phyloP scores from a whole-genome alignment of 2,888 invertebrate genomes.

The Phragmatobia fuliginosa region DNA sequence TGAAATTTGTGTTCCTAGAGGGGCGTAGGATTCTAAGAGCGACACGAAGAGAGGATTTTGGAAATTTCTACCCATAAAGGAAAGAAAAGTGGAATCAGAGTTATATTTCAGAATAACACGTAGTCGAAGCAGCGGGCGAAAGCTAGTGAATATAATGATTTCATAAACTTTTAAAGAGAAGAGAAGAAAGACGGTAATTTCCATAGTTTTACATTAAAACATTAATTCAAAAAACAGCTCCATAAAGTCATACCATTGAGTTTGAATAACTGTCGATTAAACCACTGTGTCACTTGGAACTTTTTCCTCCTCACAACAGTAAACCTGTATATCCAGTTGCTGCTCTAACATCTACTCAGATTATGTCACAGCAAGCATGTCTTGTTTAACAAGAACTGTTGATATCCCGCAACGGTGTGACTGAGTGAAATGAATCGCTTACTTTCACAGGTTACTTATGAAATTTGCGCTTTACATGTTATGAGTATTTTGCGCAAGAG shows the following conservation, averaged over 20 bases:
- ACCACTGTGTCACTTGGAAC: not conserved
- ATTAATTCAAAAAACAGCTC: not conserved
- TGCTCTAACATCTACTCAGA: conserved; percentile 39
- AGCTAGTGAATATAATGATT: no score
- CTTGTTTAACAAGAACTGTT: conserved; percentile 60
- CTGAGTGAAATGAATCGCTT: conserved; percentile 72
- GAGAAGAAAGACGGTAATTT: not conserved
- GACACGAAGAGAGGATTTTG: no score
- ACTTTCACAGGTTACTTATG: conserved; percentile 82
- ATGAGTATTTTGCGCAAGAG: conserved; percentile 61
- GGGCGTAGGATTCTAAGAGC: no score
- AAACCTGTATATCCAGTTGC: conserved; percentile 12
- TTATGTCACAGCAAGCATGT: conserved; percentile 56
- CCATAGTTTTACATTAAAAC: not conserved
- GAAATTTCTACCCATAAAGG: no score
- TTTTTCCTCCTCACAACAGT: conserved; percentile 21
- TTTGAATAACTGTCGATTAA: conserved; percentile 20
- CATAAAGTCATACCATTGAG: not conserved
- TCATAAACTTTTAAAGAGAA: no score
- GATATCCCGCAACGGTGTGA: conserved; percentile 48
- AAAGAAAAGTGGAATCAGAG: no score
- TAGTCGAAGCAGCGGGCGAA: no score
- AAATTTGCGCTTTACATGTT: conserved; percentile 79
- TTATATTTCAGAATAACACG: no score
- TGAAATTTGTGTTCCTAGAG: no score